These are phyloP conservation scores for Lasiurus cinereus DNA, from an alignment of 2,113 vertebrate species.

Conservation along the genomic window DNA sequence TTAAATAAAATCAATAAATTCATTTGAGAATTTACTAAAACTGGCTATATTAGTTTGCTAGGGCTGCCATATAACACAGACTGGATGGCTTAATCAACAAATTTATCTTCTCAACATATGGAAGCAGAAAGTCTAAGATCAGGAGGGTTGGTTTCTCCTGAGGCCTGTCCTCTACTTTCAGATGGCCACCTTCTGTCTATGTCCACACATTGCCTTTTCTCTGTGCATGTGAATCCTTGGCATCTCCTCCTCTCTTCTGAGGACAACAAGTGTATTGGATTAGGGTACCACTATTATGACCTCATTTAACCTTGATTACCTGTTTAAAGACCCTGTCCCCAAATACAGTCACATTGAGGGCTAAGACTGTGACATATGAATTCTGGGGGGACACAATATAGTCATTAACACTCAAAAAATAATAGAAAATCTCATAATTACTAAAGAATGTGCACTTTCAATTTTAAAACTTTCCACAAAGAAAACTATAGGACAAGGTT, in stretches of 20 bases:
- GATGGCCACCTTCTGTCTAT: neutral
- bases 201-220: neutral
- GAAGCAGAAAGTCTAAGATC: neutral
- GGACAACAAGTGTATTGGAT: neutral
- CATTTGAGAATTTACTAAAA: neutral
- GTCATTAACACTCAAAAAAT: neutral
- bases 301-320: neutral
- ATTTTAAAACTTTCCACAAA: neutral
- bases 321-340: neutral
- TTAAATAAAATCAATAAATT: neutral
- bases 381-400: neutral
- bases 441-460: neutral
- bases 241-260: neutral
- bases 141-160: neutral
- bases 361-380: neutral
- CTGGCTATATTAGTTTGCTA: neutral
- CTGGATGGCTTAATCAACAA: neutral
- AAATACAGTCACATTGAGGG: neutral
- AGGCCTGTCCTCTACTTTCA: neutral
- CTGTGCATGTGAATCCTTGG: neutral
- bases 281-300: neutral
- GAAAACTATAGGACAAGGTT: neutral
- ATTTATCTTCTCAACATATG: neutral
- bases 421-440: neutral
- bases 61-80: neutral